Evolutionary conservation across 35 echinoderm and acorn worm species (phyloP).

Genomic region (Nesometra sesokonis): DNA sequence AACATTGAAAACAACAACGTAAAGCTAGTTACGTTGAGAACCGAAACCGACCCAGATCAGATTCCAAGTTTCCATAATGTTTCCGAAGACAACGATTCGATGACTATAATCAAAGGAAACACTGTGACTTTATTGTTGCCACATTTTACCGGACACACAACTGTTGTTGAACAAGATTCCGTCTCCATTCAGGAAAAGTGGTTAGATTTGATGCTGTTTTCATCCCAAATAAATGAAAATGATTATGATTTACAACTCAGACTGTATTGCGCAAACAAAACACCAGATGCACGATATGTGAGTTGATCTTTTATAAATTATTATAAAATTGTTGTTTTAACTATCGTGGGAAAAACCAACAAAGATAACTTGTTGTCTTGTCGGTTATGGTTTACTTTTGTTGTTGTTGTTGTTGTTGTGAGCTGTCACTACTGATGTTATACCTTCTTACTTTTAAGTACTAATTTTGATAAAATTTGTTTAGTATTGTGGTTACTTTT

Average conservation of each 20-base stretch:
- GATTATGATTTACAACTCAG: not conserved
- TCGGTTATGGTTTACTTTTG: too few species aligned
- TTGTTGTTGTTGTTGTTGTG: too few species aligned
- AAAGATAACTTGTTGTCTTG: too few species aligned
- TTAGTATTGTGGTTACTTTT: too few species aligned
- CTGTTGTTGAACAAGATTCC: not conserved
- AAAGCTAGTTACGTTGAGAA: not conserved
- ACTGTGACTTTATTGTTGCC: not conserved
- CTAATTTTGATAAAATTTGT: too few species aligned
- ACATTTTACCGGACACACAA: not conserved
- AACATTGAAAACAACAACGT: not conserved
- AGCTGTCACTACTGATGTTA: too few species aligned
- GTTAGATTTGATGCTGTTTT: not conserved
- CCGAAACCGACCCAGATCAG: not conserved
- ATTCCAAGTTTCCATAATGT: not conserved
- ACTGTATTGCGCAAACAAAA: slow-evolving; percentile 3
- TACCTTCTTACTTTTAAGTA: too few species aligned
- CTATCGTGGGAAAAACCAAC: too few species aligned
- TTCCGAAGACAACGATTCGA: not conserved
- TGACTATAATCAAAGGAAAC: not conserved
- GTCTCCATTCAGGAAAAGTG: not conserved
- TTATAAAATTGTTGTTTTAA: too few species aligned
- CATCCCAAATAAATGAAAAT: not conserved
- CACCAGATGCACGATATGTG: not conserved
- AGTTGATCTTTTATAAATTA: not conserved